A percentile compares a stretch with the other conserved stretches of the same genome.
Conservation (phyloP, 2,113 vertebrate genomes). For the Neotoma lepida region DNA sequence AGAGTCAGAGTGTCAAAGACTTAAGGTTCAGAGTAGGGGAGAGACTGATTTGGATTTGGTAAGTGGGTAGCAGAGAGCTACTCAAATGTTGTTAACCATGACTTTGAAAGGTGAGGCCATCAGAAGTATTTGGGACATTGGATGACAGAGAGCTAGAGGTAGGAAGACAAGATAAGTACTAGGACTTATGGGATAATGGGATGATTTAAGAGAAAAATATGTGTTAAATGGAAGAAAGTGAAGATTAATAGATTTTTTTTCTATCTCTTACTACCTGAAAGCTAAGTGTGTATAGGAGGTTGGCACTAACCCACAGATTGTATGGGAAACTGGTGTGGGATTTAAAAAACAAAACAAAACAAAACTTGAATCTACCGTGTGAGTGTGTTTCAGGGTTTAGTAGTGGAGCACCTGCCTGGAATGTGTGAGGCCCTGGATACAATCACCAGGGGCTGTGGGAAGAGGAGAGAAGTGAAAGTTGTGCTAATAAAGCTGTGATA, state of each 20-base stretch:
- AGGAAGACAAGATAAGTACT: background rate
- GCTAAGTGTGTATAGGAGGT: background rate
- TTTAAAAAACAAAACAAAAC: background rate
- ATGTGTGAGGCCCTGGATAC: no score
- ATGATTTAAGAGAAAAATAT: background rate
- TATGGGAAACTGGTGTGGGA: background rate
- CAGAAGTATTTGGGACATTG: background rate
- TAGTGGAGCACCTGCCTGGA: background rate
- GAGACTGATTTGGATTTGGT: background rate
- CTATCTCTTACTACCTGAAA: background rate
- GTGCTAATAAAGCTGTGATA: conserved; percentile 7
- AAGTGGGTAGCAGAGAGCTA: background rate
- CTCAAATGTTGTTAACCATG: background rate
- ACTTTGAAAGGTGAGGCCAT: background rate
- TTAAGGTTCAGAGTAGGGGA: no score
- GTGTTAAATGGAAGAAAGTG: background rate
- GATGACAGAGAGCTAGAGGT: background rate
- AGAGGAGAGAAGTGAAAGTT: background rate
- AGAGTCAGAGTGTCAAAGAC: background rate
- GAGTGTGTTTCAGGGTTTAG: background rate
- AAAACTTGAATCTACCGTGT: background rate
- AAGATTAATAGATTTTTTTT: background rate
- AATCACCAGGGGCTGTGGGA: background rate
- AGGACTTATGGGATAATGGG: background rate
- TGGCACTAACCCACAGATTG: background rate